These are phyloP conservation scores for Cotesia chilonis DNA, from an alignment of 1,140 invertebrate species.

Conservation along the genomic window DNA sequence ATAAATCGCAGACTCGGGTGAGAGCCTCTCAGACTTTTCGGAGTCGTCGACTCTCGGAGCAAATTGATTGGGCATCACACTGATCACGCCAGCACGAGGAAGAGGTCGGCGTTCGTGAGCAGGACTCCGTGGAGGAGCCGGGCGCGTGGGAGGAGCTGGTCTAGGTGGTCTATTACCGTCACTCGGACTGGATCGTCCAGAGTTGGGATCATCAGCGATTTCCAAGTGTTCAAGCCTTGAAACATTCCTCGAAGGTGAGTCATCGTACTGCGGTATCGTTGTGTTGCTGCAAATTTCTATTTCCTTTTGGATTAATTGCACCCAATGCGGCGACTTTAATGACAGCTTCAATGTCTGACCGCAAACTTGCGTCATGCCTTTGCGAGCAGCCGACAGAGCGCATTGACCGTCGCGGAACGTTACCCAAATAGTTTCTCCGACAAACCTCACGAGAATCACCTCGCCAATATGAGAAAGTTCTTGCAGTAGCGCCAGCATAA, in stretches of 20 bases:
- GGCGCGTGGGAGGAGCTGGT: slow-evolving; percentile 68
- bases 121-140: slow-evolving; percentile 61
- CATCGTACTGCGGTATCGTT: slow-evolving; percentile 76
- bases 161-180: slow-evolving; percentile 51
- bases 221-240: slow-evolving; percentile 62
- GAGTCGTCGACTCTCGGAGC: slow-evolving; percentile 34
- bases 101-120: slow-evolving; percentile 48
- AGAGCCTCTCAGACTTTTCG: slow-evolving; percentile 49
- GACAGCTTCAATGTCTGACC: slow-evolving; percentile 75
- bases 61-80: slow-evolving; percentile 51
- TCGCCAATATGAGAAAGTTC: slow-evolving; percentile 82
- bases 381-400: slow-evolving; percentile 78
- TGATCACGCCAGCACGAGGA: slow-evolving; percentile 59
- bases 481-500: slow-evolving; percentile 77
- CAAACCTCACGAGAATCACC: slow-evolving; percentile 89
- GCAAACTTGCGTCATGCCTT: slow-evolving; percentile 71
- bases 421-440: slow-evolving; percentile 88
- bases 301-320: slow-evolving; percentile 80
- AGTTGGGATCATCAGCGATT: slow-evolving; percentile 43
- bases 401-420: slow-evolving; percentile 88
- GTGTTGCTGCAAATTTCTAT: slow-evolving; percentile 84
- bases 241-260: slow-evolving; percentile 51
- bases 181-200: slow-evolving; percentile 51
- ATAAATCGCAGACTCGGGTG: slow-evolving; percentile 65
- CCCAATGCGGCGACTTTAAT: slow-evolving; percentile 88